Base-by-base conservation (phyloP, 2,888 invertebrate species). In the Barypeithes pellucidus region DNA sequence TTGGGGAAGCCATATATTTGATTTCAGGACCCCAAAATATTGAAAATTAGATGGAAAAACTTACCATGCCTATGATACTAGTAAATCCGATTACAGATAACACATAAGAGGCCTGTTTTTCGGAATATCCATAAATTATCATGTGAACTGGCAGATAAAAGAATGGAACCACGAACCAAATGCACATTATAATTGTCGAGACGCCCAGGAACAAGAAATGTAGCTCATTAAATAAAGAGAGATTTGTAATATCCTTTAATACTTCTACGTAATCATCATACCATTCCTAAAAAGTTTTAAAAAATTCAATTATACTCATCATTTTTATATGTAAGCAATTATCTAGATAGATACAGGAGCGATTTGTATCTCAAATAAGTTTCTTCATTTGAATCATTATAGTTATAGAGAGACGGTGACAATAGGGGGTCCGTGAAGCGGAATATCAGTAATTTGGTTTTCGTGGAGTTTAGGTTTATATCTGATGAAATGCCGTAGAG, bases 111-210 rank as follows among this genome's bases (percentile, higher is more conserved):
- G 93, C 93, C 65, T 93, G 91, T 39, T 91, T 89, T 78, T 94
- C 93, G 0, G 88, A 89, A 79, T 93, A 94, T 0, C 91, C 91
- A 22, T 76, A 71, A 5, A 90, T 89, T 16, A 90, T 90, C 87
- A 95, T 92, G 84, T 94, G 93, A 81, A 97, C 96, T 63, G 95
- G 94, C 73, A 97, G 88, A 85, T 96, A 98, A 84, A 98, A 95
- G 87, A 98, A 98, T 9, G 97, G 97, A 61, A 98, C 94, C 81
- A 98, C 97, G 85, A 94, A 95, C 94, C 96, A 97, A 80, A 94
- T 92, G 86, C 97, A 98, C 59, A 98, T 89, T 59, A 97, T 88
- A 77, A 96, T 91, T 76, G 96, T 97, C 57, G 96, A 95, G 8
- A 96, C 82, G 69, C 95, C 94, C 82, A 97, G 90, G 22, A 95